Percentiles rank a stretch among this genome's conserved stretches.
phyloP scores from a whole-genome alignment of 1,140 invertebrate species.

The Formica exsecta region DNA sequence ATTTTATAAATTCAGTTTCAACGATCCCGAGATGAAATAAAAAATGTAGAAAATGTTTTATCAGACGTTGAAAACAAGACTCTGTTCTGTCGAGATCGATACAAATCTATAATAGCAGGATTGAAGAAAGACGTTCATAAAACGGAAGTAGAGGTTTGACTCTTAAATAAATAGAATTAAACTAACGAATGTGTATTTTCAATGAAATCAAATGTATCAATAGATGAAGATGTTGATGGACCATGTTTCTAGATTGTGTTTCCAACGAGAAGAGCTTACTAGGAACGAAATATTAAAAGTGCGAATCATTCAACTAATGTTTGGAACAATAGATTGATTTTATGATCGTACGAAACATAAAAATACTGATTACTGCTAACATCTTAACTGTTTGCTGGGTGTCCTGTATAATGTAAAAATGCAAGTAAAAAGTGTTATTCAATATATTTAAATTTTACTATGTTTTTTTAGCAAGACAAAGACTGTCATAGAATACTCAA shows the following conservation, averaged over 20 bases:
- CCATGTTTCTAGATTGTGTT: slow-evolving; percentile 57
- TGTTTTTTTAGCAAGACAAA: slow-evolving; percentile 62
- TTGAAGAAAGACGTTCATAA: slow-evolving; percentile 69
- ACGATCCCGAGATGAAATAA: slow-evolving; percentile 58
- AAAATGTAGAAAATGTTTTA: slow-evolving; percentile 51
- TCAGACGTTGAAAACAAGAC: slow-evolving; percentile 62
- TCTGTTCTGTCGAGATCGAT: slow-evolving; percentile 49
- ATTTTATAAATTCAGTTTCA: slow-evolving; percentile 32
- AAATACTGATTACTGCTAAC: slow-evolving; percentile 6
- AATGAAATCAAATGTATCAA: neutral
- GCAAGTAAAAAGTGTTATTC: slow-evolving; percentile 8
- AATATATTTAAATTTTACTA: neutral
- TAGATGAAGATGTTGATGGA: slow-evolving; percentile 64
- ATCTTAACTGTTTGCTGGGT: neutral
- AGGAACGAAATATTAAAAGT: slow-evolving; percentile 63
- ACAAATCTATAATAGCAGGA: slow-evolving; percentile 62
- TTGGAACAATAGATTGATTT: neutral
- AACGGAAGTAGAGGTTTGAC: slow-evolving; percentile 69
- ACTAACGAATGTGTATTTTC: neutral
- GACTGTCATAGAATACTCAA: slow-evolving; percentile 55
- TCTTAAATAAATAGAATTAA: slow-evolving; percentile 2
- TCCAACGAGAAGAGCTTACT: slow-evolving; percentile 53
- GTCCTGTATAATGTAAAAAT: neutral
- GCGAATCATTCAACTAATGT: neutral
- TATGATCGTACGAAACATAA: neutral